Percentiles rank a stretch among this genome's conserved stretches.
Conservation (phyloP, 2,113 vertebrate genomes). For the Promerops cafer region DNA sequence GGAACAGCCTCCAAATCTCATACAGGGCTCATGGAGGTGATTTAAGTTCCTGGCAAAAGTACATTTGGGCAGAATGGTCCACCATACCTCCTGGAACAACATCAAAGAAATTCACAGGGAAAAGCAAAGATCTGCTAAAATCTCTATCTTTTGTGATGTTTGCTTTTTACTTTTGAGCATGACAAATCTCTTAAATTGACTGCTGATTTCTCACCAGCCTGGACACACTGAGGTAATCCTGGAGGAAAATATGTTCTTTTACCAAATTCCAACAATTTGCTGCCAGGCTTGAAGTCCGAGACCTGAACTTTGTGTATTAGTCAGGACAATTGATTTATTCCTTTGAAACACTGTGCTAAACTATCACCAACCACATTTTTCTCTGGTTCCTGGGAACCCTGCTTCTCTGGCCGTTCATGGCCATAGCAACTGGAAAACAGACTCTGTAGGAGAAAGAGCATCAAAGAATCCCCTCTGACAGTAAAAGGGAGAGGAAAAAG, state of each 20-base stretch:
- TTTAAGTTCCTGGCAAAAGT: neutral
- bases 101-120: neutral
- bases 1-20: neutral
- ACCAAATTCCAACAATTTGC: neutral
- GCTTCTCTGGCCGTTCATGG: neutral
- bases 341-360: neutral
- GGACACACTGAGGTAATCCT: neutral
- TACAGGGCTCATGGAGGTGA: neutral
- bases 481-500: neutral
- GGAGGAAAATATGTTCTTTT: neutral
- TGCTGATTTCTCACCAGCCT: neutral
- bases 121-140: neutral
- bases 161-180: neutral
- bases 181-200: neutral
- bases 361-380: neutral
- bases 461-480: neutral
- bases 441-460: neutral
- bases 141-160: neutral
- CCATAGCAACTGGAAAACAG: conserved; percentile 11
- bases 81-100: neutral
- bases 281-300: neutral
- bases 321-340: conserved; percentile 10
- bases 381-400: neutral
- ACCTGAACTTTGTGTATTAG: neutral
- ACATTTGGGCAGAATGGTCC: neutral